These are phyloP conservation scores for Napeogenes sylphis DNA, from an alignment of 2,888 invertebrate species.

Conservation along the genomic window DNA sequence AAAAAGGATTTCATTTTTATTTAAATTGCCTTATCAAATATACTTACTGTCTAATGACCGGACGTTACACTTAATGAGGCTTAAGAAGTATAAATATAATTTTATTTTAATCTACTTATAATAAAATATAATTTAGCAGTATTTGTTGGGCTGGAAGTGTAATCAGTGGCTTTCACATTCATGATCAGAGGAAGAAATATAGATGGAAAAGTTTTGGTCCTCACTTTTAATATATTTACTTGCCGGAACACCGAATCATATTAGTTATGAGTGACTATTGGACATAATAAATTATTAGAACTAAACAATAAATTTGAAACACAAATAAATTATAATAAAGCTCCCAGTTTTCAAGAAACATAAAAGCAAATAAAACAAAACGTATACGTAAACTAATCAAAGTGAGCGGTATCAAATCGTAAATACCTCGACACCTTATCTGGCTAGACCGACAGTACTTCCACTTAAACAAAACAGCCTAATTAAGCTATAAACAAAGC, in stretches of 20 bases:
- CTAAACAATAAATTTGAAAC: slow-evolving; percentile 5
- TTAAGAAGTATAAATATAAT: slow-evolving; percentile 23
- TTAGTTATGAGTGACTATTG: slow-evolving; percentile 7
- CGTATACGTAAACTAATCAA: slow-evolving; percentile 46
- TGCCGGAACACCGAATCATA: too few relatives aligned
- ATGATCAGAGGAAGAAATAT: too few relatives aligned
- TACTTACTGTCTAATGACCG: slow-evolving; percentile 52
- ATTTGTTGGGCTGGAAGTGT: too few relatives aligned
- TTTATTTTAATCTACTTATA: slow-evolving; percentile 27
- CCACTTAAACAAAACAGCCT: slow-evolving; percentile 75
- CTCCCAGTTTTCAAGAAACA: slow-evolving; percentile 34
- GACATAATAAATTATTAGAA: slow-evolving; percentile 12
- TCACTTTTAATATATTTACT: too few relatives aligned
- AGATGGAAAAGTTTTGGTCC: too few relatives aligned
- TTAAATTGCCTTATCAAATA: slow-evolving; percentile 68
- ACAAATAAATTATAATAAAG: slow-evolving; percentile 28
- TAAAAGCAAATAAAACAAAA: slow-evolving; percentile 60
- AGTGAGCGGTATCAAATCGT: slow-evolving; percentile 62
- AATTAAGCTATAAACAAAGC: slow-evolving; percentile 78
- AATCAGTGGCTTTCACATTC: too few relatives aligned
- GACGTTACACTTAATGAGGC: slow-evolving; percentile 53
- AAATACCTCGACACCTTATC: slow-evolving; percentile 76
- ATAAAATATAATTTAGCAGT: slow-evolving; percentile 3
- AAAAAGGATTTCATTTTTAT: slow-evolving; percentile 75
- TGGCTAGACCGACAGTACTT: slow-evolving; percentile 61